Evolutionary conservation across 2,797 vertebrate species (phyloP), one percentile per base, ranked within the genome.

Genomic region (Muraenolepis orangiensis): DNA sequence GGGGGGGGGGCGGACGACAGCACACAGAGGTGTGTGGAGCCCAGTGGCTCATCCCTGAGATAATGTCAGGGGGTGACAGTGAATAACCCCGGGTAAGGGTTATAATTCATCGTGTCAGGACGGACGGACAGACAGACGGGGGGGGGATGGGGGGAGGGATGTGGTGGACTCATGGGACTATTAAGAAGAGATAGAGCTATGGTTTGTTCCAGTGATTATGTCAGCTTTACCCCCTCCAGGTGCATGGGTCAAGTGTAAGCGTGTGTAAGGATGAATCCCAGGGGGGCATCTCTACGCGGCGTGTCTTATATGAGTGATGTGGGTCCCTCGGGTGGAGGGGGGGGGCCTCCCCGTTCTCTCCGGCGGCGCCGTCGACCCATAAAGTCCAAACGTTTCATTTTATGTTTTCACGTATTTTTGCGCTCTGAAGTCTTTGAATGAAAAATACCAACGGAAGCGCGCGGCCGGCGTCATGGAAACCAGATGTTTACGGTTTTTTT

Each of bases 1-100:
- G n/a, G n/a, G n/a, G n/a, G n/a, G n/a, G n/a, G n/a, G n/a, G n/a
- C n/a, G n/a, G n/a, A n/a, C n/a, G n/a, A 83, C 83, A 84, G 81
- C 87, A 87, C 81, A 85, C 83, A 81, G 78, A 80, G 83, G 81
- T 82, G 81, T 83, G 81, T 83, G 80, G 85, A 75, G 73, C 16
- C 83, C 85, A 80, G 81, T 26, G 74, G 78, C 57, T 71, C 77
- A 29, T 75, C 80, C 84, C 46, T n/a, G n/a, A 20, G 46, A 18
- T 51, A 51, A n/a, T 51, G 20, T 51, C 46, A 51, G 46, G 46
- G 46, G 46, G 46, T 20, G 46, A 20, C 46, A 51, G 46, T n/a
- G 46, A 20, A 51, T 66, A 7, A 29, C 28, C 28, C 28, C n/a
- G n/a, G n/a, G 61, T 28, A 4, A 66, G 23, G 61, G 61, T 28